Evolutionary conservation across 2,888 invertebrate species (phyloP).

Genomic region (Boloria euphrosyne): DNA sequence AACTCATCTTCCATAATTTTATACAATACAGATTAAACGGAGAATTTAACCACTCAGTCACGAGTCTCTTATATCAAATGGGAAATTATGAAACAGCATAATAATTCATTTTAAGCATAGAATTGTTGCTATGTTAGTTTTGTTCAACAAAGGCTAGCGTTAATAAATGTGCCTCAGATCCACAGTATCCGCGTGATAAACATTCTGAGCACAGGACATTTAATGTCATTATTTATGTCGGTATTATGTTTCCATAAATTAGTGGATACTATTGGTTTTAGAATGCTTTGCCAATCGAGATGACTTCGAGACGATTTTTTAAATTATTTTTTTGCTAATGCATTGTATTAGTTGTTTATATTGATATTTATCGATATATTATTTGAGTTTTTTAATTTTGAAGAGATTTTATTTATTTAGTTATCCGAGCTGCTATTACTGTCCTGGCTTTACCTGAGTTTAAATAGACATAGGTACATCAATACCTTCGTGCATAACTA

Average conservation of each 20-base stretch:
- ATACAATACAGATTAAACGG: conserved; percentile 11
- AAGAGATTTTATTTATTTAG: too few species aligned
- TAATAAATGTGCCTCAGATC: conserved; percentile 41
- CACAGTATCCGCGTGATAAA: conserved; percentile 44
- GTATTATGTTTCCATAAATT: conserved; percentile 51
- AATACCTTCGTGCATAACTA: too few species aligned
- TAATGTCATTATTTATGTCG: conserved; percentile 49
- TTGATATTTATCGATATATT: too few species aligned
- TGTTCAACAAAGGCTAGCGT: conserved; percentile 38
- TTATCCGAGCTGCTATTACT: too few species aligned
- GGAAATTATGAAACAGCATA: conserved; percentile 26
- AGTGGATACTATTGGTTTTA: conserved; percentile 39
- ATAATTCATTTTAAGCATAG: conserved; percentile 37
- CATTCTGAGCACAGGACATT: conserved; percentile 45
- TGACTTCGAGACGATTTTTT: conserved; percentile 6
- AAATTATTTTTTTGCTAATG: too few species aligned
- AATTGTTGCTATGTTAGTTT: conserved; percentile 37
- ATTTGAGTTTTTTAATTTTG: background rate
- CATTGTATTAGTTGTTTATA: too few species aligned
- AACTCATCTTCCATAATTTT: conserved; percentile 8
- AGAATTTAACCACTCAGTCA: conserved; percentile 27
- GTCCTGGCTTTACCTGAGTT: too few species aligned
- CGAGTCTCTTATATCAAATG: conserved; percentile 25
- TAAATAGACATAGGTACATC: too few species aligned
- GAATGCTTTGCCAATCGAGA: background rate